Percentiles rank a stretch among this genome's conserved stretches.
phyloP scores from a whole-genome alignment of 2,888 invertebrate species.

The Gibbula magus region DNA sequence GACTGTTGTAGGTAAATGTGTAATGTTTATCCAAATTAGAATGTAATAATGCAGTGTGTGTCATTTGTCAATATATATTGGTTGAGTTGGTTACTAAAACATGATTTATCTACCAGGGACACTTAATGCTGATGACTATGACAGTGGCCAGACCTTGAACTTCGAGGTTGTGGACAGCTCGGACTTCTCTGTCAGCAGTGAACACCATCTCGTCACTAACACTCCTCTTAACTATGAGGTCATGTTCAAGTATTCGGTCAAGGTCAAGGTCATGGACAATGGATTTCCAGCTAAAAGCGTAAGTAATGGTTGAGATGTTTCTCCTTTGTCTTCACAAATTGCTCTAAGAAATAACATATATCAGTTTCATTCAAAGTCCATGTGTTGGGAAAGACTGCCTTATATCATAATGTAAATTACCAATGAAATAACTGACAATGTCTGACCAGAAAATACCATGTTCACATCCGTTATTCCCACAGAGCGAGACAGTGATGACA shows the following conservation, averaged over 20 bases:
- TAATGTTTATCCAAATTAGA: neutral
- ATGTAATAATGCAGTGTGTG: no score
- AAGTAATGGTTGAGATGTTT: neutral
- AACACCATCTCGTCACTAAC: neutral
- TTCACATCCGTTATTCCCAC: no score
- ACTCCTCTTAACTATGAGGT: neutral
- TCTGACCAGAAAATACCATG: no score
- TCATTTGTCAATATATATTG: no score
- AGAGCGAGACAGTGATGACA: conserved; percentile 38
- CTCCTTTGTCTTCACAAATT: neutral
- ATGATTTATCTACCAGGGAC: neutral
- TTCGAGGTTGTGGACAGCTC: conserved; percentile 36
- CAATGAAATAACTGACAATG: neutral
- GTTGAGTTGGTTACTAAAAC: no score
- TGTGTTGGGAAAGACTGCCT: neutral
- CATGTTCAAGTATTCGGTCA: conserved; percentile 30
- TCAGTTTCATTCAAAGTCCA: neutral
- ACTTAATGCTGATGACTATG: conserved; percentile 47
- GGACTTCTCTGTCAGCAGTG: neutral
- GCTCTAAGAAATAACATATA: neutral
- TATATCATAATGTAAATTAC: neutral
- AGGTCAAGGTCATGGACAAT: conserved; percentile 51
- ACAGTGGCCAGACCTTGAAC: conserved; percentile 39
- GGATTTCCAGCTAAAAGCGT: conserved; percentile 41
- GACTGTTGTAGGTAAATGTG: conserved; percentile 37